These are phyloP conservation scores for Helostoma temminkii DNA, from an alignment of 2,797 vertebrate genomes.

Conservation along the genomic window DNA sequence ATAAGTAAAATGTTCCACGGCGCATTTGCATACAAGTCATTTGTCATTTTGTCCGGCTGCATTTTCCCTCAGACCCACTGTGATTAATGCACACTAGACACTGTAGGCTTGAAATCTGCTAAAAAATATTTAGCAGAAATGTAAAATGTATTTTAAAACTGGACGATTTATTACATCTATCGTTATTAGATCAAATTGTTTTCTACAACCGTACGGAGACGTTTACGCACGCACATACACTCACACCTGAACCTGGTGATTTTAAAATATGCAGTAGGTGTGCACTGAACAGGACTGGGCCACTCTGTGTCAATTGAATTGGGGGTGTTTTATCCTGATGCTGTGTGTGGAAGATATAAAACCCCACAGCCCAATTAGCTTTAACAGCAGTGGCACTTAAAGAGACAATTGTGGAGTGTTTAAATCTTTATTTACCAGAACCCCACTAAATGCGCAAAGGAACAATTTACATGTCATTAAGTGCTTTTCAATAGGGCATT, in stretches of 20 bases:
- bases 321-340: slow-evolving; percentile 76
- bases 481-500: slow-evolving; percentile 95
- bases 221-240: neutral
- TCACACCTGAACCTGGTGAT: slow-evolving; percentile 13
- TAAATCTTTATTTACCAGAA: slow-evolving; percentile 96
- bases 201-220: neutral
- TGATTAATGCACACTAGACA: slow-evolving; percentile 31
- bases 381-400: slow-evolving; percentile 93
- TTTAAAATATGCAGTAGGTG: slow-evolving; percentile 46
- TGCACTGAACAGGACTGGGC: slow-evolving; percentile 46
- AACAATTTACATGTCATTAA: slow-evolving; percentile 98
- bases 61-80: slow-evolving; percentile 34
- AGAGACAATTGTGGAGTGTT: slow-evolving; percentile 91
- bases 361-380: slow-evolving; percentile 90
- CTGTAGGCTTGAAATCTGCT: slow-evolving; percentile 3
- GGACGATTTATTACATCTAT: slow-evolving; percentile 1
- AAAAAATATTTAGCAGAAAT: neutral
- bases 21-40: slow-evolving; percentile 79
- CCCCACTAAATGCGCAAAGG: slow-evolving; percentile 89
- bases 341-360: slow-evolving; percentile 85
- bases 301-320: slow-evolving; percentile 56
- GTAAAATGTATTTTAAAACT: neutral
- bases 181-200: slow-evolving; percentile 11
- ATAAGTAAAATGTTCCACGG: slow-evolving; percentile 79
- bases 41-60: slow-evolving; percentile 71